These are phyloP conservation scores for Triplophysa dalaica DNA, from an alignment of 2,113 vertebrate genomes.

Conservation along the genomic window DNA sequence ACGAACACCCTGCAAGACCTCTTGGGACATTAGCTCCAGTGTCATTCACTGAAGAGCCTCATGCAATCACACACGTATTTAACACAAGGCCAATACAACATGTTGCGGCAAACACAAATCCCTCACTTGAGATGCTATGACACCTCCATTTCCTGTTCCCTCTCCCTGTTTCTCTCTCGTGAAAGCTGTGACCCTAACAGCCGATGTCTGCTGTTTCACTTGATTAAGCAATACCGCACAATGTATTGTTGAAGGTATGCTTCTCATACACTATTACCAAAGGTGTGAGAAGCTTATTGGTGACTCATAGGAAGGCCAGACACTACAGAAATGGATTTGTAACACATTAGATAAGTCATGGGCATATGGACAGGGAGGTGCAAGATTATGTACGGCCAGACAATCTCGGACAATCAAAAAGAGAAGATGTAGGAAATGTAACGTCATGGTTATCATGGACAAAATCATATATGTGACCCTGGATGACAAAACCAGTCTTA, in stretches of 20 bases:
- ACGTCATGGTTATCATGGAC: too few species aligned
- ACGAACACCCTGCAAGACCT: conserved; percentile 66
- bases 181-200: conserved; percentile 24
- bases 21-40: conserved; percentile 70
- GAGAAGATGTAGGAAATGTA: too few species aligned
- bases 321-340: conserved; percentile 72
- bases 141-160: not conserved
- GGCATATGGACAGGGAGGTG: conserved; percentile 68
- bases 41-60: conserved; percentile 62
- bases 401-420: not conserved
- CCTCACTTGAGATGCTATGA: not conserved
- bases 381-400: conserved; percentile 51
- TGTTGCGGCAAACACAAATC: conserved; percentile 1
- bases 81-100: conserved; percentile 11
- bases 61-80: conserved; percentile 56
- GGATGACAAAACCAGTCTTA: too few species aligned
- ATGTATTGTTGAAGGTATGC: conserved; percentile 44
- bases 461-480: too few species aligned
- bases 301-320: not conserved
- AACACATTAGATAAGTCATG: conserved; percentile 72
- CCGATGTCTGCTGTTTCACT: conserved; percentile 23
- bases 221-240: conserved; percentile 52
- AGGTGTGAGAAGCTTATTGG: conserved; percentile 38
- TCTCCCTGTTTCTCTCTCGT: not conserved
- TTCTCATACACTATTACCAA: conserved; percentile 66